Evolutionary conservation across 2,888 invertebrate species (phyloP).

Genomic region (Phyllotreta striolata): DNA sequence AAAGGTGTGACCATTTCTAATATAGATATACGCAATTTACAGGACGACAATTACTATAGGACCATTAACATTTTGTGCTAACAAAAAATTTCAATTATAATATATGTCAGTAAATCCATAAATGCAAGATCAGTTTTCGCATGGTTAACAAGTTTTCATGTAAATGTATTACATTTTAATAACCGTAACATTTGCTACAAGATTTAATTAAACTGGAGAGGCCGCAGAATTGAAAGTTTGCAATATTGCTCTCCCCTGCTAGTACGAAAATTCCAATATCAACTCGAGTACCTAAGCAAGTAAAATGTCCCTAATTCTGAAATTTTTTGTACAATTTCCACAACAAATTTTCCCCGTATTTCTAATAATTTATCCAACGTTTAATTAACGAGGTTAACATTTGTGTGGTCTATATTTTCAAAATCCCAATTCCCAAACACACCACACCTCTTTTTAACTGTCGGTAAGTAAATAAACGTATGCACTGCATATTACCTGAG

Average conservation of each 20-base stretch:
- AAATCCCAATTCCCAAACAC: constrained; percentile 19
- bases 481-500: constrained; percentile 24
- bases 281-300: too few species aligned
- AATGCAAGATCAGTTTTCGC: constrained; percentile 27
- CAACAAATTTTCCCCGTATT: too few species aligned
- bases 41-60: too few species aligned
- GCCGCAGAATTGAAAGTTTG: constrained; percentile 6
- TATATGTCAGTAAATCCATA: not conserved
- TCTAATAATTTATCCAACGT: too few species aligned
- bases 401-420: constrained; percentile 31
- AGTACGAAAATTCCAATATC: too few species aligned
- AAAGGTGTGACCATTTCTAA: not conserved
- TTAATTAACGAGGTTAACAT: constrained; percentile 1
- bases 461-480: constrained; percentile 28
- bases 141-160: constrained; percentile 34
- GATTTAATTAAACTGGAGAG: constrained; percentile 33
- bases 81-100: too few species aligned
- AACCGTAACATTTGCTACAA: constrained; percentile 25
- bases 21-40: too few species aligned
- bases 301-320: too few species aligned
- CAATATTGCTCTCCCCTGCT: too few species aligned
- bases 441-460: constrained; percentile 2
- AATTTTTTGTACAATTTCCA: too few species aligned
- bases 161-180: constrained; percentile 35
- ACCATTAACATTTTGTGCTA: too few species aligned